These are phyloP conservation scores for Pampusana beccarii DNA, from an alignment of 2,113 vertebrate genomes.

Conservation along the genomic window DNA sequence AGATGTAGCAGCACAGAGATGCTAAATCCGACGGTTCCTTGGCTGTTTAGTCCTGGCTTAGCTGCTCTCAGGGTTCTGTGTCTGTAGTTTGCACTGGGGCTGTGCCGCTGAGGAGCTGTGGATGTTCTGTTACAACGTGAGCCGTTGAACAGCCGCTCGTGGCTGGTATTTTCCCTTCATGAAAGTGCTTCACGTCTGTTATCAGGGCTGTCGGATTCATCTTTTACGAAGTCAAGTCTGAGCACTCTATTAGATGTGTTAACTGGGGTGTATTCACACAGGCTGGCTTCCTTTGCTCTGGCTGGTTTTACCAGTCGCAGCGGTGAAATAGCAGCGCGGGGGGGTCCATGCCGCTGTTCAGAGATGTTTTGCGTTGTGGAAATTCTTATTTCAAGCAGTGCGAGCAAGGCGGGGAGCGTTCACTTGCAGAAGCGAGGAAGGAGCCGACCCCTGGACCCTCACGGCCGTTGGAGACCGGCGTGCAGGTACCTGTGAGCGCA, in stretches of 20 bases:
- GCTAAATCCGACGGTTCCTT: rapidly evolving
- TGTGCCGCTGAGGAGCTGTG: not conserved
- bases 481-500: not conserved
- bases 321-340: rapidly evolving
- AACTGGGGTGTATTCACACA: rapidly evolving
- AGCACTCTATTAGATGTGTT: not conserved
- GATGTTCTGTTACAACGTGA: not conserved
- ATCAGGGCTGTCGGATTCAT: not conserved
- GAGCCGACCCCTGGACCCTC: not conserved
- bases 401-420: not conserved
- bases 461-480: too few relatives aligned
- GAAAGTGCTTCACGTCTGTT: not conserved
- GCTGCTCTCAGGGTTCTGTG: not conserved
- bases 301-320: not conserved
- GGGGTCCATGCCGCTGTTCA: not conserved
- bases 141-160: not conserved
- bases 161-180: not conserved
- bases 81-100: not conserved
- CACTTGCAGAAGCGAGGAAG: not conserved
- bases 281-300: not conserved
- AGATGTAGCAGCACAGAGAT: not conserved
- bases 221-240: not conserved
- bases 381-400: not conserved
- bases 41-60: not conserved
- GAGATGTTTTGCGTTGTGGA: not conserved